Evolutionary conservation across 2,888 invertebrate species (phyloP).

Genomic region (Caenorhabditis becei): DNA sequence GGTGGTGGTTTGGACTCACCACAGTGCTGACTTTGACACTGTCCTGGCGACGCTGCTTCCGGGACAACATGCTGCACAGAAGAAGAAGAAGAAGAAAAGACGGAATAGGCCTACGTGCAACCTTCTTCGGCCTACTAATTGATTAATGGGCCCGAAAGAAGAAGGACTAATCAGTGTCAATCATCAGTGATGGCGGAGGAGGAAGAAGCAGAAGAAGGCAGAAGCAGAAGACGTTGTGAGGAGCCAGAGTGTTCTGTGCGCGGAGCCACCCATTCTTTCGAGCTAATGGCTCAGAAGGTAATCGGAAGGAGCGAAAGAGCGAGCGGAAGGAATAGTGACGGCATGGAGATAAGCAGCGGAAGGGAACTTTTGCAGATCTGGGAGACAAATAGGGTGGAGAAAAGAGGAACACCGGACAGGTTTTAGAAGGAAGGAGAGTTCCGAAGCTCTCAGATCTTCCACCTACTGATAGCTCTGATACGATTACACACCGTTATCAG

Average conservation of each 20-base stretch:
- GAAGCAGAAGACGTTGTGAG: conserved; percentile 8
- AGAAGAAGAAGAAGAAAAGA: not conserved
- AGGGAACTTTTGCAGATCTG: too few relatives aligned
- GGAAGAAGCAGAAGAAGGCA: conserved; percentile 22
- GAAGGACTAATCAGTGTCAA: conserved; percentile 54
- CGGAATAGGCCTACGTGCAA: conserved; percentile 41
- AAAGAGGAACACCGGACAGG: too few relatives aligned
- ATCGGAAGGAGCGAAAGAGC: conserved; percentile 27
- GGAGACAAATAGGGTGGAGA: too few relatives aligned
- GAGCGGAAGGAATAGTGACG: conserved; percentile 30
- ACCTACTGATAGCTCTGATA: too few relatives aligned
- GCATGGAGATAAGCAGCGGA: conserved; percentile 32
- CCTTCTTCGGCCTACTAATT: conserved; percentile 50
- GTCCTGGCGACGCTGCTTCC: conserved; percentile 39
- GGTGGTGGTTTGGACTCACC: conserved; percentile 48
- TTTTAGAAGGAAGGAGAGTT: too few relatives aligned
- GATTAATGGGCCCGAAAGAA: conserved; percentile 49
- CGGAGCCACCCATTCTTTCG: conserved; percentile 36
- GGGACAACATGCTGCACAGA: conserved; percentile 41
- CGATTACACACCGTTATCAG: too few relatives aligned
- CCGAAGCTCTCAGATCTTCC: too few relatives aligned
- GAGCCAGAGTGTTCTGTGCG: conserved; percentile 37
- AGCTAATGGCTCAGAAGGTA: conserved; percentile 63
- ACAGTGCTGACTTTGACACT: conserved; percentile 56
- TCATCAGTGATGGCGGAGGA: conserved; percentile 42